These are phyloP conservation scores for Lates japonicus DNA, from an alignment of 2,797 vertebrate species.

Conservation along the genomic window DNA sequence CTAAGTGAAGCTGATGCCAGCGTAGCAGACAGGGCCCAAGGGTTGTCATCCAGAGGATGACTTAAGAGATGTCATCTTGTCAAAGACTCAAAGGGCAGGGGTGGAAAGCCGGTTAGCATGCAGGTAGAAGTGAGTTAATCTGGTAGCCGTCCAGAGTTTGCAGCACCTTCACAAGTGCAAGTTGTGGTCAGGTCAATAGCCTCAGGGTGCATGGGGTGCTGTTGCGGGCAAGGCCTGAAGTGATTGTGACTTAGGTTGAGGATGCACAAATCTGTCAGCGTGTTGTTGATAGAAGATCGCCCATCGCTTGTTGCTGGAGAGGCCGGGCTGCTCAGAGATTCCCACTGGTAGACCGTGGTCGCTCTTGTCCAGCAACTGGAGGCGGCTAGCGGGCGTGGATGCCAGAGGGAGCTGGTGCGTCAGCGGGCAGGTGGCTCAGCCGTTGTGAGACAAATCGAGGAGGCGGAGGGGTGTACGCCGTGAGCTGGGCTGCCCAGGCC, in stretches of 20 bases:
- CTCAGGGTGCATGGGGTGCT: constrained; percentile 92
- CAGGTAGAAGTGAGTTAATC: constrained; percentile 89
- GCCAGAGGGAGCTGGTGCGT: constrained; percentile 94
- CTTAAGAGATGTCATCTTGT: constrained; percentile 85
- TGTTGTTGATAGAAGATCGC: constrained; percentile 97
- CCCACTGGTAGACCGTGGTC: constrained; percentile 97
- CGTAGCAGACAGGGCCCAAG: constrained; percentile 91
- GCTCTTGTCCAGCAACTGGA: constrained; percentile 93
- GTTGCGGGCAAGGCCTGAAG: constrained; percentile 96
- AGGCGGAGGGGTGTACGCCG: constrained; percentile 90
- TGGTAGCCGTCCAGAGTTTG: constrained; percentile 90
- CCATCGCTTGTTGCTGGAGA: constrained; percentile 94
- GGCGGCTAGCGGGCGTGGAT: constrained; percentile 91
- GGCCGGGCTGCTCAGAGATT: constrained; percentile 92
- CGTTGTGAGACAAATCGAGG: constrained; percentile 94
- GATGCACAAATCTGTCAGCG: constrained; percentile 88
- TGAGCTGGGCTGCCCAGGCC: constrained; percentile 90
- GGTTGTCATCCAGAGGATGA: constrained; percentile 92
- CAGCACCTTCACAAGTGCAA: constrained; percentile 92
- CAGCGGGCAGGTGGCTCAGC: constrained; percentile 88
- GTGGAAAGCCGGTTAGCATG: constrained; percentile 93
- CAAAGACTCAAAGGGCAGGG: constrained; percentile 88
- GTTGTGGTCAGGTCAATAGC: constrained; percentile 93
- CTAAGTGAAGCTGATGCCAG: constrained; percentile 86
- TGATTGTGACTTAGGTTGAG: constrained; percentile 95